Percentiles rank a stretch among this genome's conserved stretches.
Conservation (phyloP, 1,140 invertebrate species). For the Papilio machaon region DNA sequence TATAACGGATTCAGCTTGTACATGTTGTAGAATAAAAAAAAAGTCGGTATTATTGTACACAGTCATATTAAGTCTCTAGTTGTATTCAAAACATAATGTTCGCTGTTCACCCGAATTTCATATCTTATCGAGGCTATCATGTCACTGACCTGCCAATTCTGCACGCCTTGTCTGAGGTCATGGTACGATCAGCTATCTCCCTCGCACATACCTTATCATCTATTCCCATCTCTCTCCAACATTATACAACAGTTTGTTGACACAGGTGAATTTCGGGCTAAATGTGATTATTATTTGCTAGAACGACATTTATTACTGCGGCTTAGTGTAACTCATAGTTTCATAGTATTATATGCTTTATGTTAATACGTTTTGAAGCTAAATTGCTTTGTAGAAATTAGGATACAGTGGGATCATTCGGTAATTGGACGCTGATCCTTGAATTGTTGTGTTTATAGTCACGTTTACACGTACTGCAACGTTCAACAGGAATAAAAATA, state of each 20-base stretch:
- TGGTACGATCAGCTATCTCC: conserved; percentile 48
- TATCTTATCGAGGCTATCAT: conserved; percentile 57
- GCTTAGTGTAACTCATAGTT: neutral
- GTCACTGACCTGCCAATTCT: conserved; percentile 63
- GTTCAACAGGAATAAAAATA: neutral
- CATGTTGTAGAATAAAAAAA: too few relatives aligned
- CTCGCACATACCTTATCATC: conserved; percentile 23
- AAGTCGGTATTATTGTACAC: too few relatives aligned
- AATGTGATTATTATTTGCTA: conserved; percentile 49
- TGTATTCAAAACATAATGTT: conserved; percentile 13
- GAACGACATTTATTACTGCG: conserved; percentile 34
- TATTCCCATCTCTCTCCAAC: conserved; percentile 46
- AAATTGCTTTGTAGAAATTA: conserved; percentile 4
- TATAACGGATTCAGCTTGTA: too few relatives aligned
- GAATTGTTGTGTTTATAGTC: conserved; percentile 20
- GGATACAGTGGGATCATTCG: conserved; percentile 1
- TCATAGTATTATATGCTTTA: neutral
- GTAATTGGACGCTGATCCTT: conserved; percentile 30
- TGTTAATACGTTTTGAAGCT: neutral
- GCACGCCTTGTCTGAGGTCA: conserved; percentile 61
- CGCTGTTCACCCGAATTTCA: conserved; percentile 52
- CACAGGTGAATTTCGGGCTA: conserved; percentile 50
- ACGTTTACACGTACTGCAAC: conserved; percentile 11
- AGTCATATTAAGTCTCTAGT: neutral
- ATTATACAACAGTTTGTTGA: conserved; percentile 51